Percentiles rank a stretch among this genome's conserved stretches.
These are phyloP conservation scores for Paradoxurus hermaphroditus DNA, from an alignment of 2,113 vertebrate genomes.

Conservation along the genomic window DNA sequence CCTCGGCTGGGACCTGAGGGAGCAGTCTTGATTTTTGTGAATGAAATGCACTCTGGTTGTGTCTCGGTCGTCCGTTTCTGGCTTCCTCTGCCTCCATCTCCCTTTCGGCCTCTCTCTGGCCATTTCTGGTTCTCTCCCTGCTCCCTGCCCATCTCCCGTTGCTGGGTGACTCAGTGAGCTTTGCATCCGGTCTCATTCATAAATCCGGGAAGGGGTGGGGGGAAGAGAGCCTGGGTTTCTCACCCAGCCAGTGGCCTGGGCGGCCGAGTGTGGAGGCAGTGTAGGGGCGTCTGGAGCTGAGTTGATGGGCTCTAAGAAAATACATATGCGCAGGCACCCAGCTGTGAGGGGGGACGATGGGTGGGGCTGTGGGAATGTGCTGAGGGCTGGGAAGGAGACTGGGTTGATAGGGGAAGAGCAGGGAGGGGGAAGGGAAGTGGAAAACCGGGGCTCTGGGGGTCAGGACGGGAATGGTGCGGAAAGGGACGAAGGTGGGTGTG, in stretches of 20 bases:
- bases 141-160: slow-evolving; percentile 71
- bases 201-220: slow-evolving; percentile 66
- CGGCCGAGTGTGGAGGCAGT: slow-evolving; percentile 41
- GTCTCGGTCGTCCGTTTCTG: slow-evolving; percentile 78
- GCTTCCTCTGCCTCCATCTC: slow-evolving; percentile 72
- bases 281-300: slow-evolving; percentile 5
- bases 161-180: slow-evolving; percentile 73
- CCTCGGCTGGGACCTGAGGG: slow-evolving; percentile 19
- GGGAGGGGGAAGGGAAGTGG: slow-evolving; percentile 28
- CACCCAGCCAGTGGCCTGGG: slow-evolving; percentile 58
- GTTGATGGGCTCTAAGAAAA: slow-evolving; percentile 60
- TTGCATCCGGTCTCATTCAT: slow-evolving; percentile 75
- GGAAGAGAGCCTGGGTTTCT: slow-evolving; percentile 51
- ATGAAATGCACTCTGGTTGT: slow-evolving; percentile 83
- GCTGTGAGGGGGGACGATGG: slow-evolving; percentile 59
- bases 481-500: not conserved
- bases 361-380: slow-evolving; percentile 57
- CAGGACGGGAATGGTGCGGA: not conserved
- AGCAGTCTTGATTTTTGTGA: slow-evolving; percentile 88
- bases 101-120: slow-evolving; percentile 72
- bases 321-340: slow-evolving; percentile 63
- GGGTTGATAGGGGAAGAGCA: slow-evolving; percentile 18
- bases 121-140: slow-evolving; percentile 79
- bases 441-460: not conserved
- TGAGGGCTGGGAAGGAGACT: slow-evolving; percentile 26